A percentile compares a stretch with the other conserved stretches of the same genome.
These are phyloP conservation scores for Campylorhamphus procurvoides DNA, from an alignment of 2,113 vertebrate species.

Conservation along the genomic window DNA sequence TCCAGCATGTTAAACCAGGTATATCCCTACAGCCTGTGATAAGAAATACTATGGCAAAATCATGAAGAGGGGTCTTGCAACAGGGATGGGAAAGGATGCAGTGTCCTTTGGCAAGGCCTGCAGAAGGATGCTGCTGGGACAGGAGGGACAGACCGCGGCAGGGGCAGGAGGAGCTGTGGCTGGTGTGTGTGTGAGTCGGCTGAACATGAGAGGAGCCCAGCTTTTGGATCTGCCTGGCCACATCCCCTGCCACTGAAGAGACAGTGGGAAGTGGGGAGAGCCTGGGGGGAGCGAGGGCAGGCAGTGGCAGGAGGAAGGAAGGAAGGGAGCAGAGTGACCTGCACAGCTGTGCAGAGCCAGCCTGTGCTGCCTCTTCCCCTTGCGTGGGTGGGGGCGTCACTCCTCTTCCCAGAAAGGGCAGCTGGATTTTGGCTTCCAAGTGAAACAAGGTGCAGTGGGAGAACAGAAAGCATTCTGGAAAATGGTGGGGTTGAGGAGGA, in stretches of 20 bases:
- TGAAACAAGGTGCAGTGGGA: background rate
- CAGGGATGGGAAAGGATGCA: accelerated
- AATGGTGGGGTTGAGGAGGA: accelerated
- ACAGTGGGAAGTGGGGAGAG: background rate
- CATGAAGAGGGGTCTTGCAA: accelerated
- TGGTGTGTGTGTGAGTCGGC: accelerated
- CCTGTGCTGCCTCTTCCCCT: accelerated
- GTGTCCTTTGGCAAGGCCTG: background rate
- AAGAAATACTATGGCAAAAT: background rate
- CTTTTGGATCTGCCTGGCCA: background rate
- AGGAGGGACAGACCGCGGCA: background rate
- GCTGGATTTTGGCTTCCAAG: background rate
- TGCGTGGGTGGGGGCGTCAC: accelerated
- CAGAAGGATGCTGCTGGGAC: background rate
- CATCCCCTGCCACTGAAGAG: no score
- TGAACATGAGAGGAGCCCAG: background rate
- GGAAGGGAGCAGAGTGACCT: background rate
- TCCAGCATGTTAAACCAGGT: background rate
- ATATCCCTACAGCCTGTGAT: background rate
- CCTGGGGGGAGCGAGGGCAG: accelerated
- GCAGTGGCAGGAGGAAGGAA: accelerated
- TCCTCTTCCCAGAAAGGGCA: background rate
- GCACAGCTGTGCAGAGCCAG: background rate
- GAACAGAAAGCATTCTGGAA: background rate
- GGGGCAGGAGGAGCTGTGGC: background rate